Conservation (phyloP, 2,888 invertebrate species). For the Aphodius granarius region DNA sequence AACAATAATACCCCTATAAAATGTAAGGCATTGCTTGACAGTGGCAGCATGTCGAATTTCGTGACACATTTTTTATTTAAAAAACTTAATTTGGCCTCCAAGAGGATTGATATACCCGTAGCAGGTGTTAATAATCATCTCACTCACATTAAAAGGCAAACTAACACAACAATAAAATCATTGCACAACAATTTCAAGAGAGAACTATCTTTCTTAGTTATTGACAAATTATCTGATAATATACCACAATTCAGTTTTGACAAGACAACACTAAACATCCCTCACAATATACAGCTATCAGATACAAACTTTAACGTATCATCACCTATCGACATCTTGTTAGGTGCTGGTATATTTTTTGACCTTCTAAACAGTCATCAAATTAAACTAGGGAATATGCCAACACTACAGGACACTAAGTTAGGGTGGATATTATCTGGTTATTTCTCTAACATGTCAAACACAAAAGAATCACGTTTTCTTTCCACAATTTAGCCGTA, state of each 20-base stretch:
- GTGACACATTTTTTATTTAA: background rate
- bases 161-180: background rate
- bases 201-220: background rate
- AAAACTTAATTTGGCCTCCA: too few species aligned
- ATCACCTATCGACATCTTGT: background rate
- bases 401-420: background rate
- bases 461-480: background rate
- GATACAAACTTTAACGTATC: constrained; percentile 1
- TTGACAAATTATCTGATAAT: background rate
- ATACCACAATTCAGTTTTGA: constrained; percentile 1
- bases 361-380: background rate
- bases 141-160: background rate
- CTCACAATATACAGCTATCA: background rate
- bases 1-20: background rate
- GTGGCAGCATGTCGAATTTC: constrained; percentile 3
- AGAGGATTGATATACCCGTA: background rate
- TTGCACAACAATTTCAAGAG: background rate
- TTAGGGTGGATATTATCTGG: constrained; percentile 7
- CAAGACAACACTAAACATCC: background rate
- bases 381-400: background rate
- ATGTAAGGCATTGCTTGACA: background rate
- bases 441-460: background rate
- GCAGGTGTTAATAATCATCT: background rate
- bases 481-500: background rate
- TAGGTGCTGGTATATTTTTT: too few species aligned